Evolutionary conservation across 1,140 invertebrate genomes (phyloP), one percentile per base, ranked within the genome.

Genomic region (fruit fly (Drosophila melanogaster)): DNA sequence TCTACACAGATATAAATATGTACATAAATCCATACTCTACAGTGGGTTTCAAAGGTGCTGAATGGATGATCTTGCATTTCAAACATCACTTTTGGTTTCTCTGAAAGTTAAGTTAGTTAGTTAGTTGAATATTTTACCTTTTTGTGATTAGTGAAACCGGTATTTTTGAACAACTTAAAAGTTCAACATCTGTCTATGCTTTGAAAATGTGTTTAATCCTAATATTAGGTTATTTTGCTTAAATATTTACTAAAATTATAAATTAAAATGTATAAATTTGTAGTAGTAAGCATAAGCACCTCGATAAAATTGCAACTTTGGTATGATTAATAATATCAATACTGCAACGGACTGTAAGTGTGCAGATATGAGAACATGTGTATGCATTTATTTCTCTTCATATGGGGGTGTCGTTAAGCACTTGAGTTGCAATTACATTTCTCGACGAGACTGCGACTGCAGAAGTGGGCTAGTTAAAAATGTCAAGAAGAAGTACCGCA

Each of bases 381-480:
- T 22, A 10, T 26, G 15, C 30, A 11, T 19, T 19, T 49, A 46
- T 55, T 30, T 67, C 24, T 38, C n/a, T 35, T n/a, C n/a, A 11
- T 12, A n/a, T 40, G 37, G 26, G 40, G 33, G n/a, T 47, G 43
- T 33, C 41, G 35, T 44, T 70, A 37, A 49, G 50, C 65, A 70
- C 66, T 70, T 15, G 64, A 70, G 66, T 47, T 69, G 66, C 65
- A 70, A 70, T 70, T 44, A 56, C 64, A 70, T 26, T 57, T 57
- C 64, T 40, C 37, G 50, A 35, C 50, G 41, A 56, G 43, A 57
- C 64, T 70, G 37, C 50, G 43, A 69, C 64, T 70, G 37, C 50
- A 57, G 56, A 70, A 70, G 66, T 70, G 66, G 49, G 62, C 66
- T 70, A 70, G 66, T 70, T 70, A 70, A 70, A 69, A 70, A 12